Evolutionary conservation across 2,797 vertebrate species (phyloP), one percentile per base, ranked within the genome.

Genomic region (Sebastes hubbsi): DNA sequence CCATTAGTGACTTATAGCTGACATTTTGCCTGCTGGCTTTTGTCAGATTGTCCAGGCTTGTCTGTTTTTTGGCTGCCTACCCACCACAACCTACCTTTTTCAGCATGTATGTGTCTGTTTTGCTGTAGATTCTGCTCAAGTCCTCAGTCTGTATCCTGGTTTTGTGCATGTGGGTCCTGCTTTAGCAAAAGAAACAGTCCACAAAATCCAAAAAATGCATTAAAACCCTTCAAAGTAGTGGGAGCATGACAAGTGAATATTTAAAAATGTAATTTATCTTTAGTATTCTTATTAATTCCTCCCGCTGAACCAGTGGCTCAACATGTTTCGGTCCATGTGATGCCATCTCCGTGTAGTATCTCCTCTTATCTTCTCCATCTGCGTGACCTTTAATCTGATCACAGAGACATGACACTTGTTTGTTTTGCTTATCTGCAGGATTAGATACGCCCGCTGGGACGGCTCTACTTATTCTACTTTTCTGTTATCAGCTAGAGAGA

Each of bases 311-410:
- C n/a, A 27, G 52, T 13, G 20, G 59, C 20, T 65, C 18, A 22
- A 7, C 22, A 10, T 59, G 60, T 63, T 68, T 58, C 72, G 56
- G 59, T 72, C 52, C 14, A 20, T 8, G 22, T n/a, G 72, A 84
- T 75, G 32, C 27, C n/a, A 42, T 78, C 62, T 70, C 58, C 59
- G 10, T 27, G 79, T 54, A 63, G 70, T 67, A 67, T 70, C 66
- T 72, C 46, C 49, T 52, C 20, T 52, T 52, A 56, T 75, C 74
- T 75, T 76, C 66, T 81, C 87, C 74, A 60, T 85, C 87, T 87
- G 87, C 77, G 82, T 88, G 84, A 84, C 87, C 86, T 89, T 38
- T 75, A 80, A 92, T 93, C 90, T 86, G 82, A 92, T 91, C 74
- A 36, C 78, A 36, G 60, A 74, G 49, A 71, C 85, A 88, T 32